phyloP scores from a whole-genome alignment of 2,113 vertebrate species.

The Eira barbara region DNA sequence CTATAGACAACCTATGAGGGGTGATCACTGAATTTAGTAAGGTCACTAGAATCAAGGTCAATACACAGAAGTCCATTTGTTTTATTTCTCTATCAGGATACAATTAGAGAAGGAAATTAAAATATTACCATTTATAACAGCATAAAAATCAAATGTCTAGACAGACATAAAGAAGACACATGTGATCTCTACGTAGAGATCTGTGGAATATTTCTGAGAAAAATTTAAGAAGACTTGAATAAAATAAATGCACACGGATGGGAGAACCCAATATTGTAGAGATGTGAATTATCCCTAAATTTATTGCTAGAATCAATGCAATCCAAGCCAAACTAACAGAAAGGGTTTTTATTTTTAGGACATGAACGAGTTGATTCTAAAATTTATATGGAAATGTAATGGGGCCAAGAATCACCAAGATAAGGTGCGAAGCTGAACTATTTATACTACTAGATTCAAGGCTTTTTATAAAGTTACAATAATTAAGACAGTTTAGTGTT shows the following conservation, averaged over 20 bases:
- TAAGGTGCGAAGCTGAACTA: neutral
- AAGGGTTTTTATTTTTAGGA: neutral
- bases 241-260: neutral
- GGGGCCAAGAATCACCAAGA: neutral
- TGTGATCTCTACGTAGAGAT: neutral
- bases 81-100: neutral
- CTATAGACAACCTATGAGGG: neutral
- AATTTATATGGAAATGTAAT: neutral
- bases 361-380: neutral
- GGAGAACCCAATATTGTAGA: neutral
- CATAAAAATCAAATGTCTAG: neutral
- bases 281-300: neutral
- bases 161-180: neutral
- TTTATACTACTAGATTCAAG: neutral
- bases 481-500: neutral
- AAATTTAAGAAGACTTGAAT: neutral
- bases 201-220: neutral
- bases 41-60: neutral
- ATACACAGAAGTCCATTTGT: neutral
- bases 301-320: neutral
- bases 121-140: neutral
- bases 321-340: neutral
- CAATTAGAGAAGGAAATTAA: neutral
- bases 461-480: neutral
- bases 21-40: neutral